Evolutionary conservation across 2,888 invertebrate species (phyloP), one percentile per base, ranked within the genome.

Genomic region (Arctia plantaginis): DNA sequence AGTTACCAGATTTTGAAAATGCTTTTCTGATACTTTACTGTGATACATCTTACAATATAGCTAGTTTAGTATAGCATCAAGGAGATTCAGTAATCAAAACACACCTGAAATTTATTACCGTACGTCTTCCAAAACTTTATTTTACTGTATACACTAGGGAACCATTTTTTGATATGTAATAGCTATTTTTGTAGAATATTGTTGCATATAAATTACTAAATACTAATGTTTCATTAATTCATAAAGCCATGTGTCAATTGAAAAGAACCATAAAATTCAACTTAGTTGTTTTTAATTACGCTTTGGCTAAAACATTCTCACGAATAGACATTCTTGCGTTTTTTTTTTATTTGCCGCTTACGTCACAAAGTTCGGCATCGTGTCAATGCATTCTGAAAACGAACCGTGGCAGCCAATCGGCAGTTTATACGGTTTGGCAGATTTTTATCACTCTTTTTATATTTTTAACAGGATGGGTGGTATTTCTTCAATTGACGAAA

Each of bases 271-370:
- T 71, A 59, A 67, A 72, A 66, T 64, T 70, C 62, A 70, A 62
- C 59, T 70, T 33, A 65, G 27, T 75, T 77, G 65, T 39, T 73
- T 69, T 73, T 76, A 75, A 81, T 77, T 76, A 69, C 64, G 47
- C 51, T 41, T 66, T 70, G 69, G 66, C 66, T 69, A 59, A 80
- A 80, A 80, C 65, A 83, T 78, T 80, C 82, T 78, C 80, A 80
- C 77, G 79, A 72, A 69, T 70, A 65, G 72, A 66, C 75, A 65
- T 78, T 80, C 71, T 74, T 77, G 77, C 75, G 59, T 76, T 78
- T 73, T 77, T 80, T 83, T 78, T 81, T 74, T 71, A 75, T 79
- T 79, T 41, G 64, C 68, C 64, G 70, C 67, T 83, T 83, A 77
- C 83, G 78, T 83, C 82, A 67, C 69, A 65, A 74, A 74, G 47